A percentile compares a stretch with the other conserved stretches of the same genome.
Evolutionary conservation across 2,797 vertebrate genomes (phyloP).

Genomic region (Acanthornis magna): DNA sequence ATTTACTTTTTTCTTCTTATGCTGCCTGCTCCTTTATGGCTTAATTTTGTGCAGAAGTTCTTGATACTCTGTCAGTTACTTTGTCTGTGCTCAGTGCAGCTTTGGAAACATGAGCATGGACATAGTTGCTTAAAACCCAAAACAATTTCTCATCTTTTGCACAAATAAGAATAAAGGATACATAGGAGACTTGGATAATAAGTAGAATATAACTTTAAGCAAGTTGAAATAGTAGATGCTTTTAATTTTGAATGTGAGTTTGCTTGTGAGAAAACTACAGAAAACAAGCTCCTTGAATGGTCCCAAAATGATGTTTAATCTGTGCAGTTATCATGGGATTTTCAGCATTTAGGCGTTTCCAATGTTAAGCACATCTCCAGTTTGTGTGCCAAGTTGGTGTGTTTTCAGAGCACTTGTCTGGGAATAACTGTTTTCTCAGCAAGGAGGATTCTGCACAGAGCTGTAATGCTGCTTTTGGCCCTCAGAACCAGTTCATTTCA

Average conservation of each 20-base stretch:
- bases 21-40: background rate
- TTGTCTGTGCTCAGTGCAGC: background rate
- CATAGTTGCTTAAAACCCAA: background rate
- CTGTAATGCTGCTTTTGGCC: background rate
- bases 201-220: background rate
- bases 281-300: background rate
- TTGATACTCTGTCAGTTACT: background rate
- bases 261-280: background rate
- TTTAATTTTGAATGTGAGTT: background rate
- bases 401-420: background rate
- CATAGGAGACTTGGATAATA: background rate
- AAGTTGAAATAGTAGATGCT: background rate
- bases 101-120: background rate
- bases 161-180: background rate
- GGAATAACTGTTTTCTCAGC: background rate
- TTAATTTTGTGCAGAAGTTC: background rate
- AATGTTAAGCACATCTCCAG: background rate
- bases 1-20: background rate
- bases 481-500: background rate
- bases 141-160: background rate
- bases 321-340: background rate
- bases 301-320: background rate
- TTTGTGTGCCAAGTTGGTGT: background rate
- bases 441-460: background rate
- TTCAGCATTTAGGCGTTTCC: background rate